phyloP scores from a whole-genome alignment of 2,888 invertebrate genomes.

The Drosophila fungiperda region DNA sequence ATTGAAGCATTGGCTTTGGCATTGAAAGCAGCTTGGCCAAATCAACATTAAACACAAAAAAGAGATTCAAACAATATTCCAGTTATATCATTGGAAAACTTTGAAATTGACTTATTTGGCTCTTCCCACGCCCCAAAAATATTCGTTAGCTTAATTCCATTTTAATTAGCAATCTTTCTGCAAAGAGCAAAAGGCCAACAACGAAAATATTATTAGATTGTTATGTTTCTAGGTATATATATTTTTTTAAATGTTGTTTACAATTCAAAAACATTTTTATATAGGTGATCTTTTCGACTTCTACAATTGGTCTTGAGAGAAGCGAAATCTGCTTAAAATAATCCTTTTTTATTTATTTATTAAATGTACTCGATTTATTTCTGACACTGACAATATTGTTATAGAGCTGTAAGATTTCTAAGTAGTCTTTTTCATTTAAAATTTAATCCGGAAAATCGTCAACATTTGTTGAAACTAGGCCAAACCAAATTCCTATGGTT shows the following conservation, averaged over 20 bases:
- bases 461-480: slow-evolving; percentile 1
- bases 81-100: slow-evolving; percentile 26
- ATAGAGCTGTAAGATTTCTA: background rate
- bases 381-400: background rate
- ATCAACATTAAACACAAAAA: slow-evolving; percentile 28
- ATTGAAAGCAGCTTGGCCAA: slow-evolving; percentile 63
- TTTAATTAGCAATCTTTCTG: slow-evolving; percentile 42
- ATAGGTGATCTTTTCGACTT: background rate
- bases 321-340: background rate
- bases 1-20: slow-evolving; percentile 58
- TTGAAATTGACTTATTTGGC: slow-evolving; percentile 9
- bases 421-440: background rate
- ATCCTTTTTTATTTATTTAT: background rate
- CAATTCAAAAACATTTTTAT: background rate
- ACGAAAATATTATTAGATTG: slow-evolving; percentile 2
- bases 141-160: slow-evolving; percentile 36
- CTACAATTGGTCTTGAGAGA: background rate
- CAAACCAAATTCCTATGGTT: slow-evolving; percentile 30
- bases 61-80: slow-evolving; percentile 6
- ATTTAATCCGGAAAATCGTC: background rate
- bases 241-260: background rate
- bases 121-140: slow-evolving; percentile 49
- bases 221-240: background rate
- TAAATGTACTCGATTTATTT: background rate
- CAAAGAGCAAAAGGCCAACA: background rate